Base-by-base conservation (phyloP, 2,113 vertebrate genomes). In the Salvelinus sp. region DNA sequence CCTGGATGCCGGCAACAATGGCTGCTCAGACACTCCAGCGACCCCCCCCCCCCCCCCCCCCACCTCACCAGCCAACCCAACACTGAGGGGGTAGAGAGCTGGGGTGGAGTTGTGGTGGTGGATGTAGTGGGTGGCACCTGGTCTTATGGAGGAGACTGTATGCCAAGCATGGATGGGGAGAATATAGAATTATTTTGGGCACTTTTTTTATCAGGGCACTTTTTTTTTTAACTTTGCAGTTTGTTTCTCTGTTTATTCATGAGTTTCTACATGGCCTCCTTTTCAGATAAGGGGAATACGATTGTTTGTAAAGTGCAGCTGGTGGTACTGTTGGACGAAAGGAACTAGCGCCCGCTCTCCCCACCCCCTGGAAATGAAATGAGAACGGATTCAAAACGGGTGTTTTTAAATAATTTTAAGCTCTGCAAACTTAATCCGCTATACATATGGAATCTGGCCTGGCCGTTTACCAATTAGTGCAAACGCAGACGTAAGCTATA, bases 241-340 rank as follows among this genome's bases (percentile, higher is more conserved):
- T 72, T 81, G 80, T 88, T 79, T 22, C 27, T n/a, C 66, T 76
- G 81, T 83, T 87, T 84, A 86, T 89, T 83, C 77, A 82, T 74
- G 74, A 87, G 80, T 75, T 72, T 44, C n/a, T 47, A 20, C 48
- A 3, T 76, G 82, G 79, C 77, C 79, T 86, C 84, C 80, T 86
- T 82, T 88, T 87, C 79, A 85, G 64, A 85, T 66, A 20, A 77
- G 76, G 76, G 80, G 71, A 72, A 64, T 48, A 63, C 48, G 72
- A 70, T 82, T 87, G 71, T 81, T 84, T 83, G 76, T 12, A 80
- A 78, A 83, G 83, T 82, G 75, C 80, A 85, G 75, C 79, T 86
- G 75, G 62, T 86, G 81, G 85, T 82, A 76, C 80, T 74, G 80
- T 81, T 72, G 76, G 78, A 80, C 63, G 33, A 6, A 14, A 18